These are phyloP conservation scores for Adineta ricciae DNA, from an alignment of 2,888 invertebrate species.

Conservation along the genomic window DNA sequence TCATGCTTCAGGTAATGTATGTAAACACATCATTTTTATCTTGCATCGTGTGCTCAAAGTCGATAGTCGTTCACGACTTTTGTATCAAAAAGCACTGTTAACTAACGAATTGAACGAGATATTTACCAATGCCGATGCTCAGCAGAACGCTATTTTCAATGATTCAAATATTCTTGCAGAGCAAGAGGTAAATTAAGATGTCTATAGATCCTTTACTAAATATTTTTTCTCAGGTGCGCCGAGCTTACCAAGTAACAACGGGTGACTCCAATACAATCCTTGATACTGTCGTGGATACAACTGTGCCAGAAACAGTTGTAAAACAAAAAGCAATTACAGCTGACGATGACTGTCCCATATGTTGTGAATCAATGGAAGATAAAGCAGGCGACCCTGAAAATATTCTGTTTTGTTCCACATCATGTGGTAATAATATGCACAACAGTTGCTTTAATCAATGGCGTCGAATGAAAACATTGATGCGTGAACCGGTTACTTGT, in stretches of 20 bases:
- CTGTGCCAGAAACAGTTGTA: background rate
- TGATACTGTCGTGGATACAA: background rate
- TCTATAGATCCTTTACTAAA: too few relatives aligned
- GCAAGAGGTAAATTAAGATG: background rate
- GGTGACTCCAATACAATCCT: background rate
- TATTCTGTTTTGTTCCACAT: background rate
- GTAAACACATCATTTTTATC: background rate
- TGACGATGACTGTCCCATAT: background rate
- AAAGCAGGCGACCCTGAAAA: background rate
- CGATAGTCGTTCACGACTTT: background rate
- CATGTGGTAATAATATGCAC: background rate
- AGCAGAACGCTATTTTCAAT: background rate
- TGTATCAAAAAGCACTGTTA: background rate
- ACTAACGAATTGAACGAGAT: background rate
- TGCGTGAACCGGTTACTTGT: background rate
- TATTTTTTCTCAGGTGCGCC: background rate
- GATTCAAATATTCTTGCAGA: background rate
- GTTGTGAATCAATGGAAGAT: background rate
- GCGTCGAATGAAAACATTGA: background rate
- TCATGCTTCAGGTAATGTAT: background rate
- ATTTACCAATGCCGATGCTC: background rate
- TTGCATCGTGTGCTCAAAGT: background rate
- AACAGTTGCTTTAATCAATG: background rate
- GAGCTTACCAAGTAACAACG: background rate
- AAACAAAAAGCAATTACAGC: background rate